Conservation (phyloP, 2,888 invertebrate genomes). For the Drosophila percnosoma region DNA sequence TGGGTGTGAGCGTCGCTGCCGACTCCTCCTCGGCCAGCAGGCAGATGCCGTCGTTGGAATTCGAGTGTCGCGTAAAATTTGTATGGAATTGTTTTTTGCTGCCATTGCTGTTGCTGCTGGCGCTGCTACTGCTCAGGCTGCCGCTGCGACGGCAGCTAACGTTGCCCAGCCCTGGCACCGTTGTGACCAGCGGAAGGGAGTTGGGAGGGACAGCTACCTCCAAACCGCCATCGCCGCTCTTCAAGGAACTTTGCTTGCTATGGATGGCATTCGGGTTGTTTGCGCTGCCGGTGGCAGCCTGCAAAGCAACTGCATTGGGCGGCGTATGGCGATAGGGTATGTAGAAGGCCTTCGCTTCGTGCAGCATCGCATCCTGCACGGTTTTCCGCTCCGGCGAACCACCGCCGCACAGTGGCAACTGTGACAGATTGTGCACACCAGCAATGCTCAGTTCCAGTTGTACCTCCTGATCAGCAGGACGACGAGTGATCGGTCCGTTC, state of each 20-base stretch:
- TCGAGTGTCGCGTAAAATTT: conserved; percentile 80
- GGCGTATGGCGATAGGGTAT: conserved; percentile 78
- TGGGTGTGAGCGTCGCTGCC: conserved; percentile 80
- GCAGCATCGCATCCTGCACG: conserved; percentile 57
- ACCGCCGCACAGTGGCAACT: conserved; percentile 75
- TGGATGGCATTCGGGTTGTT: conserved; percentile 24
- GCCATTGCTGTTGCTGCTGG: conserved; percentile 71
- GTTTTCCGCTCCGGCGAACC: conserved; percentile 72
- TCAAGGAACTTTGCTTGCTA: conserved; percentile 82
- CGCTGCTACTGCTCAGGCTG: conserved; percentile 77
- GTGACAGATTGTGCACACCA: conserved; percentile 78
- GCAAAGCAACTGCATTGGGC: conserved; percentile 69
- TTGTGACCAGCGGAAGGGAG: conserved; percentile 67
- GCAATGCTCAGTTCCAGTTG: conserved; percentile 63
- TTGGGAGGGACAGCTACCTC: conserved; percentile 72
- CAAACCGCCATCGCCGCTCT: conserved; percentile 50
- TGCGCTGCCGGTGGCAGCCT: conserved; percentile 15
- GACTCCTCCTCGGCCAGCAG: conserved; percentile 81
- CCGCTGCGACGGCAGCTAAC: conserved; percentile 72
- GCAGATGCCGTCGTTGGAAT: conserved; percentile 82
- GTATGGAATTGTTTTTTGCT: conserved; percentile 81
- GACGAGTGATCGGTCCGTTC: conserved; percentile 44
- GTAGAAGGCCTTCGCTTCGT: conserved; percentile 78
- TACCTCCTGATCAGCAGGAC: conserved; percentile 40
- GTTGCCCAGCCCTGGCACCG: conserved; percentile 59